These are phyloP conservation scores for Mus spicilegus DNA, from an alignment of 2,113 vertebrate species.

Conservation along the genomic window DNA sequence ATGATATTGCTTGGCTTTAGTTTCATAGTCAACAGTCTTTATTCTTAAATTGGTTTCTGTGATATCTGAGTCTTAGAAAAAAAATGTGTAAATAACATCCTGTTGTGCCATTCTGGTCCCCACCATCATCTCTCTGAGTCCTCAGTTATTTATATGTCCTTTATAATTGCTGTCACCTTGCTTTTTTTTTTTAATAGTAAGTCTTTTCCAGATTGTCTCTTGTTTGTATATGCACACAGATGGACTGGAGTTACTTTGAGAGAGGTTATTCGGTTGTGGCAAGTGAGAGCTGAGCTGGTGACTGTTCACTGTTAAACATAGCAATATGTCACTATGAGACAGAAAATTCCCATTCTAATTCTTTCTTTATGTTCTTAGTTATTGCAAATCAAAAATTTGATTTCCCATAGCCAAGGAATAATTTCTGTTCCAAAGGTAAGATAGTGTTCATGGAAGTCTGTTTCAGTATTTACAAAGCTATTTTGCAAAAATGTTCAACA, in stretches of 20 bases:
- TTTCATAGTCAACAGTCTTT: slow-evolving; percentile 69
- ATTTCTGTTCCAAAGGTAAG: slow-evolving; percentile 14
- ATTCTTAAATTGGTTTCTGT: slow-evolving; percentile 63
- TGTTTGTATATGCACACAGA: background rate
- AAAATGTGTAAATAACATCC: slow-evolving; percentile 2
- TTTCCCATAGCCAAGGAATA: slow-evolving; percentile 52
- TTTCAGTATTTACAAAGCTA: slow-evolving; percentile 57
- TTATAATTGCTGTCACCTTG: slow-evolving; percentile 41
- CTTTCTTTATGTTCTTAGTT: slow-evolving; percentile 62
- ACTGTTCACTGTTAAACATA: slow-evolving; percentile 76
- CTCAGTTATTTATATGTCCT: slow-evolving; percentile 44
- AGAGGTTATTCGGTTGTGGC: slow-evolving; percentile 77
- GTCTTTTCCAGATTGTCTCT: fast-evolving
- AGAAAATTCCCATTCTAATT: slow-evolving; percentile 54
- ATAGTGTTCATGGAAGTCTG: slow-evolving; percentile 73
- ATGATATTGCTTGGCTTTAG: slow-evolving; percentile 83
- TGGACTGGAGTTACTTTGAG: slow-evolving; percentile 72
- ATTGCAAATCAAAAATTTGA: slow-evolving; percentile 63
- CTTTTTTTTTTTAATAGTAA: background rate
- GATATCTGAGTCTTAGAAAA: slow-evolving; percentile 47
- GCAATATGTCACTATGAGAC: slow-evolving; percentile 63
- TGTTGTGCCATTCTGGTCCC: slow-evolving; percentile 53
- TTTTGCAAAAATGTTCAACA: slow-evolving; percentile 49
- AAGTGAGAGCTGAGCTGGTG: slow-evolving; percentile 75
- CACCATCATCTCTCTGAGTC: background rate